phyloP scores from a whole-genome alignment of 2,888 invertebrate species.

The Tenthredo scrophulariae region DNA sequence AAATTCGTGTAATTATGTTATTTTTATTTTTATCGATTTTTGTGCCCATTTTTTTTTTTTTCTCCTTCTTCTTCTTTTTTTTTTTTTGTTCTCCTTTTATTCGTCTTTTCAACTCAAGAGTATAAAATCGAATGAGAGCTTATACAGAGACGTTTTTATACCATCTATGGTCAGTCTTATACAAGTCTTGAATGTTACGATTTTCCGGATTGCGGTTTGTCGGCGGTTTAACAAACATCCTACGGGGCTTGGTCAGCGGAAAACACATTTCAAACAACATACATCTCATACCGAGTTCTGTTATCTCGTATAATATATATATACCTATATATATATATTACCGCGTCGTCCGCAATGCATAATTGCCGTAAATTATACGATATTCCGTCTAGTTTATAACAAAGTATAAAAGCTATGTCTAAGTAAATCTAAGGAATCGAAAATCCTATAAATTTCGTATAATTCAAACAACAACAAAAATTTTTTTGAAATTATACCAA shows the following conservation, averaged over 20 bases:
- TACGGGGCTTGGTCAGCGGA: neutral
- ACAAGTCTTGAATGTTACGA: neutral
- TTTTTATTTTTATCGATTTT: neutral
- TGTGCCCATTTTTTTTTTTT: neutral
- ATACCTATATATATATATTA: neutral
- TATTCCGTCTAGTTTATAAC: too few relatives aligned
- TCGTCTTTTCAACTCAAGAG: neutral
- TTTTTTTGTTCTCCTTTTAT: neutral
- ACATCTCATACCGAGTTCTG: neutral
- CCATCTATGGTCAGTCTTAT: constrained; percentile 5
- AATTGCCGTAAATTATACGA: neutral
- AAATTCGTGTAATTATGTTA: neutral
- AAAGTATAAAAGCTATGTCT: too few relatives aligned
- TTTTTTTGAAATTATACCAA: neutral
- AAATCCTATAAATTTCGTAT: neutral
- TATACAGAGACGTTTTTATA: neutral
- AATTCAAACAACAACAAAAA: neutral
- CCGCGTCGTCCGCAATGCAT: neutral
- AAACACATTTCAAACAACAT: neutral
- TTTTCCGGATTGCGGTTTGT: constrained; percentile 3
- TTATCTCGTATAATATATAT: neutral
- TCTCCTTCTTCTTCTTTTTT: neutral
- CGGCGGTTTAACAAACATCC: constrained; percentile 3
- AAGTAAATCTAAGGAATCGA: too few relatives aligned
- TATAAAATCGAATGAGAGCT: neutral